A percentile compares a stretch with the other conserved stretches of the same genome.
Evolutionary conservation across 2,888 invertebrate species (phyloP).

Genomic region (Drosophila borborema): DNA sequence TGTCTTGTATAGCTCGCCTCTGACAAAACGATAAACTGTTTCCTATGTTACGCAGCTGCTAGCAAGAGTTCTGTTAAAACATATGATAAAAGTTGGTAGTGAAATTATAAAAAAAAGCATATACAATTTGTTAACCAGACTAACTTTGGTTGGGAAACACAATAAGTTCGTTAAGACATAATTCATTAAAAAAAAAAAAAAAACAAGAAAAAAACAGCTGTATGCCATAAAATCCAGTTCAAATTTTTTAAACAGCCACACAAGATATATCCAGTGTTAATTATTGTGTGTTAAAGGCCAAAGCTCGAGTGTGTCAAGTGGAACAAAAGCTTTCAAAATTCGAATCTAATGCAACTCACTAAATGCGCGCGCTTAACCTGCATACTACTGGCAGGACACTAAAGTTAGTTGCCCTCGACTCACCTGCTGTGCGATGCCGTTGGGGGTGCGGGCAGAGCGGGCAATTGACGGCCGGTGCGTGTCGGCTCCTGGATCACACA

Average conservation of each 20-base stretch:
- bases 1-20: constrained; percentile 7
- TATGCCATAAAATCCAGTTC: background rate
- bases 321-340: constrained; percentile 30
- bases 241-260: background rate
- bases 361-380: constrained; percentile 30
- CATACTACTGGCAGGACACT: constrained; percentile 9
- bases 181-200: no score
- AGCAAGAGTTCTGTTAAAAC: background rate
- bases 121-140: background rate
- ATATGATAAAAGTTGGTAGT: no score
- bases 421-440: constrained; percentile 74
- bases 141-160: background rate
- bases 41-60: background rate
- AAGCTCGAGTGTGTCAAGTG: constrained; percentile 32
- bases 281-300: constrained; percentile 21
- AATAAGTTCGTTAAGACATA: no score
- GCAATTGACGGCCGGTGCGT: constrained; percentile 69
- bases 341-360: constrained; percentile 30
- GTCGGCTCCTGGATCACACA: constrained; percentile 69
- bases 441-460: constrained; percentile 79
- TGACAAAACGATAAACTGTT: background rate
- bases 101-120: no score
- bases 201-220: background rate
- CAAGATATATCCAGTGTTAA: constrained; percentile 24
- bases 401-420: constrained; percentile 36